Percentiles rank a stretch among this genome's conserved stretches.
These are phyloP conservation scores for Cephus nigrinus DNA, from an alignment of 2,888 invertebrate species.

Conservation along the genomic window DNA sequence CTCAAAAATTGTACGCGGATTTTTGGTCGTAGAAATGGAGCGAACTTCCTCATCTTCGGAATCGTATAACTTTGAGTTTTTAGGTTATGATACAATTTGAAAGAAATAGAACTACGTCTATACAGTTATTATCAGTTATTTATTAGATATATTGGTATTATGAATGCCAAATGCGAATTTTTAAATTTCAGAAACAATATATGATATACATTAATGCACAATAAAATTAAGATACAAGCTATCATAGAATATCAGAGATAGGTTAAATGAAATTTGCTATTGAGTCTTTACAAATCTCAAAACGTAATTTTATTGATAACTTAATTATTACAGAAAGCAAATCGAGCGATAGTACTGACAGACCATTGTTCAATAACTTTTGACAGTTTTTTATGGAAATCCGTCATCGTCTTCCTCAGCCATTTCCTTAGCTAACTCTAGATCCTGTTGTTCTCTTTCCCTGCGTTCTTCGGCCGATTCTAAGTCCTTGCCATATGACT, in stretches of 20 bases:
- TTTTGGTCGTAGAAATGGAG: not conserved
- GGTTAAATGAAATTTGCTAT: not conserved
- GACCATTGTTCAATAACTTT: not conserved
- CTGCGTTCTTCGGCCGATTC: conserved; percentile 97
- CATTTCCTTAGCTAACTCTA: conserved; percentile 99
- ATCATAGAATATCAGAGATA: not conserved
- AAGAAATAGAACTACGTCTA: not conserved
- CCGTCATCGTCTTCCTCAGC: conserved; percentile 99
- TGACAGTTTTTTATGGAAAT: conserved; percentile 68
- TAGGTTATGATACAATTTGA: not conserved
- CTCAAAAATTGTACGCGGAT: not conserved
- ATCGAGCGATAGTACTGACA: conserved; percentile 9
- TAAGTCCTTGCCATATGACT: conserved; percentile 97
- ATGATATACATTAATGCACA: too few relatives aligned
- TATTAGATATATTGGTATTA: not conserved
- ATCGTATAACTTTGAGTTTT: not conserved
- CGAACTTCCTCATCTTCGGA: not conserved
- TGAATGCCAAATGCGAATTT: not conserved
- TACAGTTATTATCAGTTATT: not conserved
- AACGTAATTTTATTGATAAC: conserved; percentile 18
- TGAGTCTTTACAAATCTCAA: conserved; percentile 4
- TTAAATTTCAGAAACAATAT: not conserved
- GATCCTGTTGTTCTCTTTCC: conserved; percentile 96
- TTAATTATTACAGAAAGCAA: conserved; percentile 17
- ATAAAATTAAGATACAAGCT: too few relatives aligned